Percentiles rank a stretch among this genome's conserved stretches.
Conservation (phyloP, 1,140 invertebrate species). For the Cyclina sinensis region DNA sequence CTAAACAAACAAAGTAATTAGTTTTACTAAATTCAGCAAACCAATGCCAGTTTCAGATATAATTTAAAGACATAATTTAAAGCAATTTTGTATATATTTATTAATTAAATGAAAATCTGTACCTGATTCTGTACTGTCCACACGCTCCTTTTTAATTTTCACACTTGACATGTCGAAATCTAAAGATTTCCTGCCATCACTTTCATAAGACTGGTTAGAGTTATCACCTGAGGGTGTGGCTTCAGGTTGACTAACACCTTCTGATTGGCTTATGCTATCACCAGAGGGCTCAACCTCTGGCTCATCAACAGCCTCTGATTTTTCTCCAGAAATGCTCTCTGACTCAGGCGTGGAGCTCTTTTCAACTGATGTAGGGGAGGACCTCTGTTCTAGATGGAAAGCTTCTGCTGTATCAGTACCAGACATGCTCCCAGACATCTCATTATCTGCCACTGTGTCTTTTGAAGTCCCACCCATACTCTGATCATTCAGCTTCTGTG, state of each 20-base stretch:
- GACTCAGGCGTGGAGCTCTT: neutral
- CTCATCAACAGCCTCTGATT: neutral
- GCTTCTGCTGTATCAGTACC: no score
- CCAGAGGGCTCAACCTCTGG: neutral
- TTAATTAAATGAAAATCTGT: no score
- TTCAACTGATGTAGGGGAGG: neutral
- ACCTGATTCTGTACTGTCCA: constrained; percentile 17
- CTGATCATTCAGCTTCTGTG: neutral
- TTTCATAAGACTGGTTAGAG: neutral
- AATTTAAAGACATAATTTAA: no score
- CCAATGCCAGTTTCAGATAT: no score
- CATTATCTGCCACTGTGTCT: neutral
- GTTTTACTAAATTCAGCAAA: no score
- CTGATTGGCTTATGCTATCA: neutral
- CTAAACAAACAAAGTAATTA: neutral
- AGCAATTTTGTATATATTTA: no score
- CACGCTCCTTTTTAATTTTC: constrained; percentile 4
- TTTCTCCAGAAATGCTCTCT: neutral
- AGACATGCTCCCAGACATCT: constrained; percentile 3
- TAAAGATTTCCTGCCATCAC: neutral
- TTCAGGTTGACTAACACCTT: neutral
- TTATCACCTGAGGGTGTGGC: constrained; percentile 35
- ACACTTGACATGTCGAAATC: constrained; percentile 7
- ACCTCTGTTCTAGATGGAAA: no score
- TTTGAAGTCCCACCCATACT: neutral